Evolutionary conservation across 2,888 invertebrate species (phyloP), one percentile per base, ranked within the genome.

Genomic region (Acrobasis suavella): DNA sequence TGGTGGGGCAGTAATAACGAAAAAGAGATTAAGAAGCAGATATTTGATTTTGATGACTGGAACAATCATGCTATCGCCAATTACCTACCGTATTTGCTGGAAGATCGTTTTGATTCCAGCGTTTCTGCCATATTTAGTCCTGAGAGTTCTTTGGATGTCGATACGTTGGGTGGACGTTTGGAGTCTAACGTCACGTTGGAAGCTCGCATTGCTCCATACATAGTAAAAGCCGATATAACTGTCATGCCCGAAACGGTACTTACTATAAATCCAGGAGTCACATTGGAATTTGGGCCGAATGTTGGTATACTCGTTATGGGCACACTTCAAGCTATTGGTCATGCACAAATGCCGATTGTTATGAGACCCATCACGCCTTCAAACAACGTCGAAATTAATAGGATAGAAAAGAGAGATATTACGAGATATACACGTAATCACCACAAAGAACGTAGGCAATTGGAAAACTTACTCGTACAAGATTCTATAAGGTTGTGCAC

Each of bases 1-100:
- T 99, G 98, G 97, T 99, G 99, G 99, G 99, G 99, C 12, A 96
- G 96, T 3, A 90, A 92, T 0, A 94, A 96, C 62, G 95, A 96
- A 60, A 90, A 88, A 7, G 93, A 94, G 62, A 99, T 99, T 62
- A 95, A 95, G 72, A 93, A 94, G 60, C 94, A 95, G 78, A 98
- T 99, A 75, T 99, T 99, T 81, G 99, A 99, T 87, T 99, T 99
- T 86, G 98, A 99, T 82, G 99, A 99, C 82, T 99, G 99, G 99
- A 99, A 99, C 83, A 97, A 98, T 85, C 98, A 98, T 83, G 98
- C 98, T 0, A 95, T 98, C 60, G 99, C 98, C 0, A 94, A 96
- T 14, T 99, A 96, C 84, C 94, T 96, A 62, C 99, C 99, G 0
- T 99, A 95, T 83, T 93, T 98, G 64, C 94, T 96, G 0, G 95